phyloP scores from a whole-genome alignment of 2,113 vertebrate genomes.

The Natator depressus region DNA sequence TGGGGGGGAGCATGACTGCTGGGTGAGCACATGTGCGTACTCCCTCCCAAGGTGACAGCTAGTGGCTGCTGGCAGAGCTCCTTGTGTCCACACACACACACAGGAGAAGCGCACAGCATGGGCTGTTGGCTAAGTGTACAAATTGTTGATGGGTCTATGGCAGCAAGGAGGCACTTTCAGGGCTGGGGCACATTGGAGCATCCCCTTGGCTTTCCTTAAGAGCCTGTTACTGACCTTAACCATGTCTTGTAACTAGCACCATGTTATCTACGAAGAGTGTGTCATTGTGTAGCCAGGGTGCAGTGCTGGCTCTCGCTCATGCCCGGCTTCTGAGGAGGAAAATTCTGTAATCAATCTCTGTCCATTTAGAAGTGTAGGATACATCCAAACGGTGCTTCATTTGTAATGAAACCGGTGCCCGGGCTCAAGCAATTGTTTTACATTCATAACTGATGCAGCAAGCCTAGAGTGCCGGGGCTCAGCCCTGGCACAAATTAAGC shows the following conservation, averaged over 20 bases:
- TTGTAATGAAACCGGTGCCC: too few relatives aligned
- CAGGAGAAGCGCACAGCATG: background rate
- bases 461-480: too few relatives aligned
- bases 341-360: fast-evolving
- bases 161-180: fast-evolving
- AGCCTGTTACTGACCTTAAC: background rate
- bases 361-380: background rate
- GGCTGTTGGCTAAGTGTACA: too few relatives aligned
- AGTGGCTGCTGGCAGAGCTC: background rate
- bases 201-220: background rate
- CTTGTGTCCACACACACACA: fast-evolving
- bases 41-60: background rate
- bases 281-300: background rate
- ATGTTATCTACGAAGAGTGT: too few relatives aligned
- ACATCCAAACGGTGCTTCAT: background rate
- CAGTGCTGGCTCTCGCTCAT: fast-evolving
- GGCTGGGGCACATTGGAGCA: background rate
- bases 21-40: fast-evolving
- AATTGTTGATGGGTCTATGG: fast-evolving
- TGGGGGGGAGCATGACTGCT: background rate
- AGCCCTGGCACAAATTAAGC: background rate
- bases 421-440: too few relatives aligned
- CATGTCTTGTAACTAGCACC: background rate
- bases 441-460: too few relatives aligned
- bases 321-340: fast-evolving